Conservation (phyloP, 2,797 vertebrate species). For the Diceros bicornis region DNA sequence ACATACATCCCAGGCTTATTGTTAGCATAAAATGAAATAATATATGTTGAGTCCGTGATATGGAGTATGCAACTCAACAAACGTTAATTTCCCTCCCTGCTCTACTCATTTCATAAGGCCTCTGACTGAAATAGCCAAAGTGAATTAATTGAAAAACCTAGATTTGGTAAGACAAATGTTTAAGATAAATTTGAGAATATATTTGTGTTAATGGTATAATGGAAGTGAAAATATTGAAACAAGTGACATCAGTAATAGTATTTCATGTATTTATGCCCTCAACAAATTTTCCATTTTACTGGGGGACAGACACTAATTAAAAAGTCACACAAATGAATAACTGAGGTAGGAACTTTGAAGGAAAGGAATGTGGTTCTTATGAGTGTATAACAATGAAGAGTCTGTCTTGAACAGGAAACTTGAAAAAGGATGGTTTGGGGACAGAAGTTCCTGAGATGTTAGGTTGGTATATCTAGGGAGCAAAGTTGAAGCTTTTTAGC, state of each 20-base stretch:
- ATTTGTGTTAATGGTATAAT: constrained; percentile 9
- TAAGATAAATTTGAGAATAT: background rate
- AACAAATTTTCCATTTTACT: background rate
- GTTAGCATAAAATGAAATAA: constrained; percentile 33
- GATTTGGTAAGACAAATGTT: background rate
- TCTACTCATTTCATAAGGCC: background rate
- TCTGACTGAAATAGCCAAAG: background rate
- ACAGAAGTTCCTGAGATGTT: background rate
- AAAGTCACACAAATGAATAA: background rate
- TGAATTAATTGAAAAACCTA: background rate
- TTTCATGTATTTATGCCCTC: background rate
- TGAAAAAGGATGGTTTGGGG: background rate
- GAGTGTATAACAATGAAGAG: background rate
- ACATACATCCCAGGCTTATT: background rate
- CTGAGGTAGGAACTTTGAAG: background rate
- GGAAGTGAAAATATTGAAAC: background rate
- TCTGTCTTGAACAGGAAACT: background rate
- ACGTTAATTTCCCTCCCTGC: background rate
- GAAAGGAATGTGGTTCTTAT: background rate
- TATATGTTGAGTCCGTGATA: background rate
- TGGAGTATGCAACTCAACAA: background rate
- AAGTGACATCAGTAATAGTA: background rate
- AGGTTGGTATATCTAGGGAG: constrained; percentile 18
- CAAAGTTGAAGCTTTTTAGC: background rate
- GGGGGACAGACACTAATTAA: background rate